Evolutionary conservation across 1,140 invertebrate species (phyloP), one percentile per base, ranked within the genome.

Genomic region (Pseudomyrmex cubaensis): DNA sequence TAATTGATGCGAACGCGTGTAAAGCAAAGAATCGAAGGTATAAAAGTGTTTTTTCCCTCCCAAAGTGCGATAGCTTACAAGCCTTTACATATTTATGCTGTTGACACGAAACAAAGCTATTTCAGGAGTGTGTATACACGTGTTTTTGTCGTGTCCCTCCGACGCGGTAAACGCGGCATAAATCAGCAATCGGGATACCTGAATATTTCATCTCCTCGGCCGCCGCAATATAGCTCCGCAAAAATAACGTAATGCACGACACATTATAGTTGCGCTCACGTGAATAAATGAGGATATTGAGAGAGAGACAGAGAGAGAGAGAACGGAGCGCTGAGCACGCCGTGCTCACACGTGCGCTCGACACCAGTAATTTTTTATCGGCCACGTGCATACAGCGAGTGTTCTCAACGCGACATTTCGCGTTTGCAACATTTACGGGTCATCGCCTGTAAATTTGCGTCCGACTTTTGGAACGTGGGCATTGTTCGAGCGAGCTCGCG

Each of bases 401-500:
- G 52, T 57, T 67, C 52, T 48, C 48, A 3, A 35, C 44, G 63
- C 59, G 66, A 74, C 62, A 67, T 80, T 73, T 20, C 67, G 78
- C 10, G 76, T 64, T 62, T 77, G 80, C 72, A 86, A 77, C 63
- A 75, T 85, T 46, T 72, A 85, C 88, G 82, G 85, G 63, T 87
- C 88, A 87, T 87, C 87, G 87, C 82, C 74, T 70, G 76, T 46
- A 52, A 72, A 87, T 67, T 78, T 76, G 54, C 80, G 77, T 83
- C 63, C 44, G 62, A 56, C 48, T 77, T 82, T 76, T 85, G 77
- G 46, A 22, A 22, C 22, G 46, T 20, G 22, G 25, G 25, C 69
- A 75, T 15, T 44, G 61, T 46, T 46, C 3, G 13, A 12, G 22
- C 7, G 57, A 59, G n/a, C 17, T 8, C 57, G 57, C 25, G 20